A percentile compares a stretch with the other conserved stretches of the same genome.
These are phyloP conservation scores for Erynnis tages DNA, from an alignment of 2,888 invertebrate genomes.

Conservation along the genomic window DNA sequence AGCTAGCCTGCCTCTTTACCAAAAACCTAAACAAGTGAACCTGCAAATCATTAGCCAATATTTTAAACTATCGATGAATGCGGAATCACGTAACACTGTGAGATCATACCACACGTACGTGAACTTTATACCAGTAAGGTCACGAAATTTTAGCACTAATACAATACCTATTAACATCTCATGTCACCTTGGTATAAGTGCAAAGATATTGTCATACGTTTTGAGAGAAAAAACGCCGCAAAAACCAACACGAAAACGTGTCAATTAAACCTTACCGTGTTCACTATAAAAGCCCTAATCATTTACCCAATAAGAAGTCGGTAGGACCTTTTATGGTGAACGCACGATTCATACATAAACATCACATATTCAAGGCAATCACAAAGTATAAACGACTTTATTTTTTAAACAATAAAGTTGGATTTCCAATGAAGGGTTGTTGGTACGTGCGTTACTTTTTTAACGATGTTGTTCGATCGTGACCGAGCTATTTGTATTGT, in stretches of 20 bases:
- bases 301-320: constrained; percentile 34
- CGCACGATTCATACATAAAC: constrained; percentile 30
- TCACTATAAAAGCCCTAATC: constrained; percentile 44
- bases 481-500: constrained; percentile 76
- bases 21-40: background rate
- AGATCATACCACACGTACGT: constrained; percentile 62
- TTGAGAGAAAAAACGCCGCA: constrained; percentile 38
- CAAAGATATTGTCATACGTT: constrained; percentile 56
- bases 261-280: constrained; percentile 45
- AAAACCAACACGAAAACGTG: constrained; percentile 26
- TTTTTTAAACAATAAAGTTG: constrained; percentile 29
- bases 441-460: constrained; percentile 32
- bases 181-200: constrained; percentile 77
- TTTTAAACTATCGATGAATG: background rate
- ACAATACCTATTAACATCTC: constrained; percentile 74
- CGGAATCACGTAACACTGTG: constrained; percentile 17
- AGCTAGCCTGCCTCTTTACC: no score
- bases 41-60: background rate
- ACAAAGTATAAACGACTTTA: constrained; percentile 2
- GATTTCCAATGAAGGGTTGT: background rate
- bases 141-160: constrained; percentile 76
- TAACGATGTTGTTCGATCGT: constrained; percentile 50
- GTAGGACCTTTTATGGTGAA: constrained; percentile 44
- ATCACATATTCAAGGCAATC: background rate
- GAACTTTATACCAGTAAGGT: constrained; percentile 79